These are phyloP conservation scores for Drosophila fulvimacula DNA, from an alignment of 2,888 invertebrate genomes.

Conservation along the genomic window DNA sequence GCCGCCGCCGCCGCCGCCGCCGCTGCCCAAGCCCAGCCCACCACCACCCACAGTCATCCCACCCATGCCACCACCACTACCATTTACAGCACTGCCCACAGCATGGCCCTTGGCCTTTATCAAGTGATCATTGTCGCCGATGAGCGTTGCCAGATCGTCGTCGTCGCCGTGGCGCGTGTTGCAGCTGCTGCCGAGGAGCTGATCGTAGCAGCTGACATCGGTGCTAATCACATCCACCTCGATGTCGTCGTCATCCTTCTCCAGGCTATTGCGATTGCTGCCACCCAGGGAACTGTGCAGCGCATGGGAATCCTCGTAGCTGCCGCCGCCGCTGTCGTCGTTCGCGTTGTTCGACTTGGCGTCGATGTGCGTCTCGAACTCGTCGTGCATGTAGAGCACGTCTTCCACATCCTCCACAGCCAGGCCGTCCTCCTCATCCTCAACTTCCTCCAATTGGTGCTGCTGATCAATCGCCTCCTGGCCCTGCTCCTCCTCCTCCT, in stretches of 20 bases:
- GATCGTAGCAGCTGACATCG: conserved; percentile 84
- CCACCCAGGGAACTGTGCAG: conserved; percentile 83
- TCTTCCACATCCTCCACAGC: conserved; percentile 73
- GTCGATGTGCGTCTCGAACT: conserved; percentile 84
- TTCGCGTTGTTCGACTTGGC: conserved; percentile 83
- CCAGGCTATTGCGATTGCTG: conserved; percentile 84
- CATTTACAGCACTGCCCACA: conserved; percentile 10
- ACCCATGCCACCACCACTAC: conserved; percentile 16
- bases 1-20: background rate
- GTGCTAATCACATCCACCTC: conserved; percentile 84
- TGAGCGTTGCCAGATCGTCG: conserved; percentile 80
- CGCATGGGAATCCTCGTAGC: conserved; percentile 84
- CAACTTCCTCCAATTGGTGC: conserved; percentile 26
- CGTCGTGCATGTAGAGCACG: conserved; percentile 77
- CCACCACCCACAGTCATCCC: background rate
- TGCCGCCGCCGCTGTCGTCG: conserved; percentile 84
- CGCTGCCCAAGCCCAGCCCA: background rate
- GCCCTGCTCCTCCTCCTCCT: conserved; percentile 51
- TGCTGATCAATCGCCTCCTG: conserved; percentile 36
- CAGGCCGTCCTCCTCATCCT: conserved; percentile 57
- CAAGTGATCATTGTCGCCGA: conserved; percentile 68
- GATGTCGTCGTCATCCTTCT: conserved; percentile 84
- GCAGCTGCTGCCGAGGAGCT: conserved; percentile 82
- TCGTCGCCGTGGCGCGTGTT: conserved; percentile 82
- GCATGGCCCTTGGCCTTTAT: conserved; percentile 55